A percentile compares a stretch with the other conserved stretches of the same genome.
Conservation (phyloP, 2,888 invertebrate species). For the Phalera bucephala region DNA sequence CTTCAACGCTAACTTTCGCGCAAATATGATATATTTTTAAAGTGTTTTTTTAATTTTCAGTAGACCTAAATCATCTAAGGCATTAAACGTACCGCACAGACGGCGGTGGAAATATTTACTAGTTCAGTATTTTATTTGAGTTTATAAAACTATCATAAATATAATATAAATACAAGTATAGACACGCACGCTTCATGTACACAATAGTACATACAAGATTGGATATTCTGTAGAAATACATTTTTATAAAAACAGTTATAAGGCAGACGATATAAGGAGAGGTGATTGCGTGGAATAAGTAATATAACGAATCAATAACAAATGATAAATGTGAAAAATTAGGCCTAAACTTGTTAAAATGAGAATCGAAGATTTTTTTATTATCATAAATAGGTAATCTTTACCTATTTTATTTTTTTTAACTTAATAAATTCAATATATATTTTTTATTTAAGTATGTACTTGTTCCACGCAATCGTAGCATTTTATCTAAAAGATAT, state of each 20-base stretch:
- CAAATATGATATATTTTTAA: conserved; percentile 20
- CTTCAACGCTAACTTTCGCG: conserved; percentile 13
- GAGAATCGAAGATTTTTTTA: too few species aligned
- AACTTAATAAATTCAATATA: too few species aligned
- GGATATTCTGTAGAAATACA: conserved; percentile 60
- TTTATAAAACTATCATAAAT: conserved; percentile 57
- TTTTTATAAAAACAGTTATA: conserved; percentile 77
- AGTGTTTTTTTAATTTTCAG: conserved; percentile 24
- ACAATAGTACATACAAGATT: conserved; percentile 34
- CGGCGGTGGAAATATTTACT: conserved; percentile 39
- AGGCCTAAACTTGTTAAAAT: too few species aligned
- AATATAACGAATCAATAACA: too few species aligned
- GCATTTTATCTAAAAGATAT: conserved; percentile 51
- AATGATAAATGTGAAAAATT: too few species aligned
- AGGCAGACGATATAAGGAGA: conserved; percentile 76
- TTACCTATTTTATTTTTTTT: too few species aligned
- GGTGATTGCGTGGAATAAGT: conserved; percentile 50
- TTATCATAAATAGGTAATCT: too few species aligned
- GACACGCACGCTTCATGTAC: conserved; percentile 42
- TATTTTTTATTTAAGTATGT: too few species aligned
- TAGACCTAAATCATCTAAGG: conserved; percentile 62
- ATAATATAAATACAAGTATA: conserved; percentile 51
- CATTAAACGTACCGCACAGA: conserved; percentile 48
- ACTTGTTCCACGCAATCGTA: conserved; percentile 51
- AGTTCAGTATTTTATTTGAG: conserved; percentile 22